Conservation (phyloP, 2,888 invertebrate genomes). For the Cantharis flavilabris region DNA sequence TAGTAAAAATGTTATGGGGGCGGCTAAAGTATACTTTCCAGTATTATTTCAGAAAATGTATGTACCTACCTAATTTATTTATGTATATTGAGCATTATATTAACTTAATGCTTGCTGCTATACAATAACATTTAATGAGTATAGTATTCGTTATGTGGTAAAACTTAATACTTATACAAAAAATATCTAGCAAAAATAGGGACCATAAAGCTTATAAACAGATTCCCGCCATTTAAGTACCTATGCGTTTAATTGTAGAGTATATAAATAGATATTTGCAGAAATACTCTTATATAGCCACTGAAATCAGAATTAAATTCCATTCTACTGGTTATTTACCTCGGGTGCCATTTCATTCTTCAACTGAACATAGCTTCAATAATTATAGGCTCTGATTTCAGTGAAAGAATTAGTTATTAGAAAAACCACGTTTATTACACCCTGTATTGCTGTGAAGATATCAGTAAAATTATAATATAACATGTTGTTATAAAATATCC, state of each 20-base stretch:
- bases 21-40: not conserved
- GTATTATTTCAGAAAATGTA: conserved; percentile 4
- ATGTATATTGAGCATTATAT: conserved; percentile 26
- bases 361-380: not conserved
- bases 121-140: conserved; percentile 36
- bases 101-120: conserved; percentile 37
- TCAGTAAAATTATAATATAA: conserved; percentile 8
- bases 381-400: not conserved
- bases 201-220: conserved; percentile 48
- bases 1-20: not conserved
- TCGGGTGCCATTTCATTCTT: not conserved
- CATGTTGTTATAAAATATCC: conserved; percentile 25
- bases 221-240: conserved; percentile 48
- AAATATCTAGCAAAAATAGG: conserved; percentile 44
- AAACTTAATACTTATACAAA: conserved; percentile 29
- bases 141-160: conserved; percentile 13
- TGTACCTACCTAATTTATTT: conserved; percentile 12
- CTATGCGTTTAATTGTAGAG: conserved; percentile 37
- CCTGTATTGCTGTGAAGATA: conserved; percentile 21
- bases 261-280: conserved; percentile 24
- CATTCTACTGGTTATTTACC: not conserved
- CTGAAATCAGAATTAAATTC: not conserved
- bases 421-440: not conserved
- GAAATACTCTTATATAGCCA: conserved; percentile 8
- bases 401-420: not conserved